phyloP scores from a whole-genome alignment of 2,113 vertebrate genomes.

The Ploceus nigricollis region DNA sequence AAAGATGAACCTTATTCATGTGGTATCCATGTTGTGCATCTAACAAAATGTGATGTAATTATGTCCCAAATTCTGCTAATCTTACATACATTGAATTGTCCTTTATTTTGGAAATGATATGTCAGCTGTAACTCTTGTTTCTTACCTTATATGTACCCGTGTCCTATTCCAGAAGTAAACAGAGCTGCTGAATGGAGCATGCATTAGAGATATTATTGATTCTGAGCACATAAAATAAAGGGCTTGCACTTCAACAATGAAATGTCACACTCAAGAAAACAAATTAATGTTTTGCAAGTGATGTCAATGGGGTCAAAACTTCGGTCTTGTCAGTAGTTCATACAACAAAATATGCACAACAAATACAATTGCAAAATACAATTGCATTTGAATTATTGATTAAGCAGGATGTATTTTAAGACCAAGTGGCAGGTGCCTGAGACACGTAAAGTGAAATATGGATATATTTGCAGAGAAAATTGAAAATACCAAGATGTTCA shows the following conservation, averaged over 20 bases:
- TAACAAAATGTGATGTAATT: neutral
- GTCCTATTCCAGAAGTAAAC: neutral
- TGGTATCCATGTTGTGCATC: neutral
- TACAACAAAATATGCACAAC: neutral
- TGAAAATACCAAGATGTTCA: neutral
- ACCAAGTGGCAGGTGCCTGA: neutral
- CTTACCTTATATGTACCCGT: neutral
- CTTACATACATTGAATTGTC: neutral
- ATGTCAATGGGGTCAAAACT: neutral
- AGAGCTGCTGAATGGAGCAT: neutral
- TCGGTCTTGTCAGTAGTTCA: neutral
- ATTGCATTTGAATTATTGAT: conserved; percentile 4
- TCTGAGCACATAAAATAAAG: neutral
- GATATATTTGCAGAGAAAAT: neutral
- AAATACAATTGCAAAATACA: neutral
- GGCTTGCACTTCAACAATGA: neutral
- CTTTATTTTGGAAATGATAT: neutral
- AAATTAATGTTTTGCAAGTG: neutral
- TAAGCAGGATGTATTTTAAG: neutral
- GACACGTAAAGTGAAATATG: neutral
- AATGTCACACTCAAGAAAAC: neutral
- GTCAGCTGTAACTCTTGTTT: neutral
- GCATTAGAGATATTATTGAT: neutral
- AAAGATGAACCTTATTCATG: neutral
- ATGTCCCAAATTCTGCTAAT: neutral